Evolutionary conservation across 2,888 invertebrate genomes (phyloP).

Genomic region (Nemurella pictetii): DNA sequence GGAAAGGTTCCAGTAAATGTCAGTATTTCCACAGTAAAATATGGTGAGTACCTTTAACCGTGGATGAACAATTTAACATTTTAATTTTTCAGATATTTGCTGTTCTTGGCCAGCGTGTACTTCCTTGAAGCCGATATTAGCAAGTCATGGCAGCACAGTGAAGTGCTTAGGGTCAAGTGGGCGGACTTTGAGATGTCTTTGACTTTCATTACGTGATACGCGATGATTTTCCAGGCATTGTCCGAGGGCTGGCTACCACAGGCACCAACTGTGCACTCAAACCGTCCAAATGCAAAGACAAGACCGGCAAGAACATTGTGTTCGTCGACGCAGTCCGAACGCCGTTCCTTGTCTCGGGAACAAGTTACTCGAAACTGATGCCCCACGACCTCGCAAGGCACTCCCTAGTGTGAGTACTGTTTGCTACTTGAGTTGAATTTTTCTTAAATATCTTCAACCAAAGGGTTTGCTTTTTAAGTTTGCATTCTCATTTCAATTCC

Average conservation of each 20-base stretch:
- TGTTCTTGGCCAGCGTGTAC: no score
- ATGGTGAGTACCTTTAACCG: background rate
- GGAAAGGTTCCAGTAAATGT: background rate
- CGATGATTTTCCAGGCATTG: constrained; percentile 16
- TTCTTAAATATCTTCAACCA: no score
- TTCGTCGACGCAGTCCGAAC: constrained; percentile 96
- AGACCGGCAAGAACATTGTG: constrained; percentile 82
- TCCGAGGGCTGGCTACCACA: constrained; percentile 15
- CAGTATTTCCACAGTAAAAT: background rate
- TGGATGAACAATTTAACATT: background rate
- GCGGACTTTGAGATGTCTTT: background rate
- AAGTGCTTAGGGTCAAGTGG: background rate
- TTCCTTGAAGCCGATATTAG: background rate
- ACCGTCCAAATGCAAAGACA: constrained; percentile 62
- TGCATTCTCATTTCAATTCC: no score
- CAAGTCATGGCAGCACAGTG: background rate
- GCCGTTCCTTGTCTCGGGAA: constrained; percentile 92
- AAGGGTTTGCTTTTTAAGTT: no score
- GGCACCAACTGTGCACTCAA: constrained; percentile 39
- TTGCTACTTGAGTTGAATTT: no score
- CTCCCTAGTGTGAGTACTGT: constrained; percentile 74
- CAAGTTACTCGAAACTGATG: constrained; percentile 91
- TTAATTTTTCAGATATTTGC: background rate
- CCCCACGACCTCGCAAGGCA: constrained; percentile 94
- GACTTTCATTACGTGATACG: background rate